Conservation (phyloP, 23 tunicate genomes). For the Diplosoma virens region DNA sequence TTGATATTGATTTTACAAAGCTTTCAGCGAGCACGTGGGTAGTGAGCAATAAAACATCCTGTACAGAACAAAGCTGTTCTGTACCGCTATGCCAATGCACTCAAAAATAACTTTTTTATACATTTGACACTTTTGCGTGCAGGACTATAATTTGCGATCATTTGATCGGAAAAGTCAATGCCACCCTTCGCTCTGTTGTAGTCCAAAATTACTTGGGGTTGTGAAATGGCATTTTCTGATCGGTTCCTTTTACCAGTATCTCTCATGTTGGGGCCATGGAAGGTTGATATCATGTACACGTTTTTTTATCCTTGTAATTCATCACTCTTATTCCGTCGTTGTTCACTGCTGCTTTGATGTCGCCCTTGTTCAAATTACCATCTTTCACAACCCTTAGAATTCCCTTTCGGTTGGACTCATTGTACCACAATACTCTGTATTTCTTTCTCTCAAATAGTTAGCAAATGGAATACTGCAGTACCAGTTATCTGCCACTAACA, state of each 20-base stretch:
- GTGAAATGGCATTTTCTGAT: conserved; percentile 4
- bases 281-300: conserved; percentile 15
- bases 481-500: conserved; percentile 25
- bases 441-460: conserved; percentile 16
- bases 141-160: conserved; percentile 13
- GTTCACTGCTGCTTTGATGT: conserved; percentile 16
- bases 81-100: conserved; percentile 11
- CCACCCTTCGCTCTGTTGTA: conserved; percentile 27
- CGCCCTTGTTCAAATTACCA: conserved; percentile 9
- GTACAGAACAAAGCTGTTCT: conserved; percentile 20
- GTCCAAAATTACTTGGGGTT: conserved; percentile 20
- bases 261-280: conserved; percentile 13
- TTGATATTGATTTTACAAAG: conserved; percentile 14
- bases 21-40: neutral
- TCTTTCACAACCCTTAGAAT: conserved; percentile 4
- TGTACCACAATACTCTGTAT: conserved; percentile 24
- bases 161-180: conserved; percentile 15
- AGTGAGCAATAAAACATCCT: neutral
- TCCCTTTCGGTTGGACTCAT: conserved; percentile 17
- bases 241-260: conserved; percentile 12
- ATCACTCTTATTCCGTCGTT: conserved; percentile 19
- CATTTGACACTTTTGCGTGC: conserved; percentile 3
- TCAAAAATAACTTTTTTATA: conserved; percentile 6
- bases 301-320: conserved; percentile 23
- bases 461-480: conserved; percentile 18